Evolutionary conservation across 2,113 vertebrate genomes (phyloP).

Genomic region (Poicephalus gulielmi): DNA sequence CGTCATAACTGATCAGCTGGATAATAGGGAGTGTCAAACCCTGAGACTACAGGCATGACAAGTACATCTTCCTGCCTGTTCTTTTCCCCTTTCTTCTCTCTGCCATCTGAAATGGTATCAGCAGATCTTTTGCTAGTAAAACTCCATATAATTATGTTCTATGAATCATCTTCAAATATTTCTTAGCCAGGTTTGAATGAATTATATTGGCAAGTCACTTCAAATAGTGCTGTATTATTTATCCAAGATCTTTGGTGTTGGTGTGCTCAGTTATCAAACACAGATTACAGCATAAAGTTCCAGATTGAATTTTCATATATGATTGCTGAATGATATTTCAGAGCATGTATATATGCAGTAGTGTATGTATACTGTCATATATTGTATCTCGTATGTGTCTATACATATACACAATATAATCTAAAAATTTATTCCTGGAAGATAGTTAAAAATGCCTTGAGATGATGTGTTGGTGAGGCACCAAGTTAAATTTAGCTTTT

Average conservation of each 20-base stretch:
- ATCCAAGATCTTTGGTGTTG: neutral
- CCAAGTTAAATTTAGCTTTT: neutral
- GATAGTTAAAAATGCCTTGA: neutral
- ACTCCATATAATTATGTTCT: neutral
- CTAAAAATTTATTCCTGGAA: neutral
- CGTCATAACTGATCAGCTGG: neutral
- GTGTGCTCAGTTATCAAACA: neutral
- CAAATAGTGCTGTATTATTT: neutral
- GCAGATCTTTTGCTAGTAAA: neutral
- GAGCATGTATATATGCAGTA: neutral
- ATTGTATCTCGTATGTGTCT: neutral
- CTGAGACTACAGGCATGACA: neutral
- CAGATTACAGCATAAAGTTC: neutral
- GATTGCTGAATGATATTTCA: neutral
- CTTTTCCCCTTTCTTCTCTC: neutral
- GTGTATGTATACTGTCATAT: neutral
- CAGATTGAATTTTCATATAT: neutral
- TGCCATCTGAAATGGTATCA: neutral
- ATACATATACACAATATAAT: neutral
- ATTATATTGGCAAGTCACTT: neutral
- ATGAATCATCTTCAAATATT: neutral
- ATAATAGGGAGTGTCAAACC: neutral
- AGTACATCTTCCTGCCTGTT: neutral
- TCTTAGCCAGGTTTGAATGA: constrained; percentile 10
- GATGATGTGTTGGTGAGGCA: neutral